These are phyloP conservation scores for Xyrauchen texanus DNA, from an alignment of 2,113 vertebrate species.

Conservation along the genomic window DNA sequence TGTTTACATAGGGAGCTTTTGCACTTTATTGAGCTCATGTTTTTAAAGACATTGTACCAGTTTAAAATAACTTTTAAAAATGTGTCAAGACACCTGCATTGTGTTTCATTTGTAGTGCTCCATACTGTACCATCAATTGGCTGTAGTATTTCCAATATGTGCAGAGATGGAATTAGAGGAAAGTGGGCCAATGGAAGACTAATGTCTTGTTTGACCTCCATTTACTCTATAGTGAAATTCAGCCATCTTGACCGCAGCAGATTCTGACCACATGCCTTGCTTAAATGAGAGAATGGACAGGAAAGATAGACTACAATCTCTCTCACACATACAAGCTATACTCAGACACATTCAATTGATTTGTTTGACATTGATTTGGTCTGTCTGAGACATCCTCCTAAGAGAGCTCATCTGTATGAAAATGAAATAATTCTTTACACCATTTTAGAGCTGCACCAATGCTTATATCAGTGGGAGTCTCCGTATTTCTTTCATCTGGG, in stretches of 20 bases:
- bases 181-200: slow-evolving; percentile 53
- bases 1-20: neutral
- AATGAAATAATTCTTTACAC: slow-evolving; percentile 46
- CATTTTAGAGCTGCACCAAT: slow-evolving; percentile 2
- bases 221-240: slow-evolving; percentile 57
- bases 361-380: slow-evolving; percentile 48
- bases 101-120: too few species aligned
- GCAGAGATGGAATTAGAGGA: slow-evolving; percentile 50
- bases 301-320: slow-evolving; percentile 29
- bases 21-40: too few species aligned
- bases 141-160: slow-evolving; percentile 50
- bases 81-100: too few species aligned
- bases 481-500: slow-evolving; percentile 28
- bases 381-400: slow-evolving; percentile 37
- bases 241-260: neutral
- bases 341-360: slow-evolving; percentile 56
- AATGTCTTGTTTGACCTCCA: slow-evolving; percentile 42
- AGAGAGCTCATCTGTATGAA: slow-evolving; percentile 46
- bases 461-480: slow-evolving; percentile 39
- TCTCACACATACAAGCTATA: slow-evolving; percentile 14
- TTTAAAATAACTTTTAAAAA: too few species aligned
- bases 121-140: slow-evolving; percentile 15
- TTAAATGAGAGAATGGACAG: slow-evolving; percentile 30
- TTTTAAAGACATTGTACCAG: too few species aligned
- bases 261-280: slow-evolving; percentile 44